Conservation (phyloP, 2,113 vertebrate species). For the Indicator maculatus region DNA sequence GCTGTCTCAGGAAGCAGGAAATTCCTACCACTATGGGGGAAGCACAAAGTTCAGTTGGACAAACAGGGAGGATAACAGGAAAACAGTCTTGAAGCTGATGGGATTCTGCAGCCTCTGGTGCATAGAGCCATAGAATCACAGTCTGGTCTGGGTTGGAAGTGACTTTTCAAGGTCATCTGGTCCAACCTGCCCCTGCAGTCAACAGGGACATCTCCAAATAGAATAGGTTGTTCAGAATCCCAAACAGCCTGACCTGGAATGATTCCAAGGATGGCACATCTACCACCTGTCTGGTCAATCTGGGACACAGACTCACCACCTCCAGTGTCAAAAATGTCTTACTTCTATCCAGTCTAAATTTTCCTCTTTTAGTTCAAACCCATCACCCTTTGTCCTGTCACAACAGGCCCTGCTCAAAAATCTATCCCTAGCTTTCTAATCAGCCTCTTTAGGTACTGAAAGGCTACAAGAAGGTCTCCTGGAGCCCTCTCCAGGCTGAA, state of each 20-base stretch:
- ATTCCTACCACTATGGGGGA: slow-evolving; percentile 7
- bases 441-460: not conserved
- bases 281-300: not conserved
- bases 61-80: not conserved
- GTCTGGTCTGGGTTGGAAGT: not conserved
- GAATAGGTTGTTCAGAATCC: not conserved
- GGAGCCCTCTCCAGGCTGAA: not conserved
- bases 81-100: not conserved
- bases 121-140: not conserved
- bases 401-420: not conserved
- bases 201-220: not conserved
- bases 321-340: not conserved
- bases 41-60: not conserved
- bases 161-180: not conserved
- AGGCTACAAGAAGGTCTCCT: not conserved
- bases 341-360: not conserved
- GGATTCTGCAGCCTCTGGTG: not conserved
- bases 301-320: not conserved
- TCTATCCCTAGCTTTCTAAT: not conserved
- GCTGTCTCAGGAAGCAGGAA: slow-evolving; percentile 30
- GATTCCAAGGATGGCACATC: not conserved
- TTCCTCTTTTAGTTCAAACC: not conserved
- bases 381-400: not conserved
- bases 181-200: not conserved
- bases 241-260: not conserved